These are phyloP conservation scores for Pterocles orientalis DNA, from an alignment of 2,113 vertebrate genomes.

Conservation along the genomic window DNA sequence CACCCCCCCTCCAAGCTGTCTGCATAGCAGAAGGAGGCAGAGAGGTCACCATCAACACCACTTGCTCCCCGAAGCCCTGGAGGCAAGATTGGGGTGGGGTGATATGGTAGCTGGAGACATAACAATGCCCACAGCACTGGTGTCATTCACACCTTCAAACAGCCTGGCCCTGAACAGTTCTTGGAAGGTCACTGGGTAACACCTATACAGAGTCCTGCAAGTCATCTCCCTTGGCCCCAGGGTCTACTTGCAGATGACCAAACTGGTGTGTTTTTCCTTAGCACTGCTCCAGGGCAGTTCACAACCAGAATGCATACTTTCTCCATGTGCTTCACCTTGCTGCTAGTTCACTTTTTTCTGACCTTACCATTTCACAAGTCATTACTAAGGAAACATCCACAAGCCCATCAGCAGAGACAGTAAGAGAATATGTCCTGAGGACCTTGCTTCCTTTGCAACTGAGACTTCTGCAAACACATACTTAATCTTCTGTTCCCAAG, in stretches of 20 bases:
- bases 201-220: background rate
- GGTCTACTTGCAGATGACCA: background rate
- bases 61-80: background rate
- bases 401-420: background rate
- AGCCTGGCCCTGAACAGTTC: background rate
- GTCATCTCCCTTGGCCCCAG: background rate
- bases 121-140: background rate
- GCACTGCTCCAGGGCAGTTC: background rate
- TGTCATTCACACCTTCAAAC: background rate
- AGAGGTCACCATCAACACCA: background rate
- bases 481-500: background rate
- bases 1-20: background rate
- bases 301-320: background rate
- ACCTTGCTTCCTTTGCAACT: background rate
- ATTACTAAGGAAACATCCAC: background rate
- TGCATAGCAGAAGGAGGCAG: background rate
- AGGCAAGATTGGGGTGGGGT: background rate
- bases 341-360: background rate
- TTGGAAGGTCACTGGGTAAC: background rate
- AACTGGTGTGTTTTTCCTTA: background rate
- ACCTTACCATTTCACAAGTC: background rate
- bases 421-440: background rate
- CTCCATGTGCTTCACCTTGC: background rate
- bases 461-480: background rate
- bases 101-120: background rate